These are phyloP conservation scores for Alosa sapidissima DNA, from an alignment of 2,797 vertebrate species.

Conservation along the genomic window DNA sequence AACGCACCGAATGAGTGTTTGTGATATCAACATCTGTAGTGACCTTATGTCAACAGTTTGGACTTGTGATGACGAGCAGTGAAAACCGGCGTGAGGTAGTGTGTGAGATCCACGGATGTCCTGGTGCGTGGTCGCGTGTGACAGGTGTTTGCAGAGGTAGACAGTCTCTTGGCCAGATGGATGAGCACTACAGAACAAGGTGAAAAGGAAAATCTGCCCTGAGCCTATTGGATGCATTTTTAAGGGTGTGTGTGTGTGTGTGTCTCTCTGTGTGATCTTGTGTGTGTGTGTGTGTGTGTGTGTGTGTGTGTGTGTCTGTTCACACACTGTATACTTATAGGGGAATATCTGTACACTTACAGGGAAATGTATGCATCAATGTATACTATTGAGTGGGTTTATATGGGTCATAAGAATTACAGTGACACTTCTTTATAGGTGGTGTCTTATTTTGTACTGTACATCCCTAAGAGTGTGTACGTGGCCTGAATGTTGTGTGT, in stretches of 20 bases:
- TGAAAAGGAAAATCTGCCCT: background rate
- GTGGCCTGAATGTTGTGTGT: background rate
- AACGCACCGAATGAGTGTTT: background rate
- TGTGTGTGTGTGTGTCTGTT: background rate
- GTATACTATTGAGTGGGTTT: background rate
- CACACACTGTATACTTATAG: background rate
- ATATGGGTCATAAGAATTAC: background rate
- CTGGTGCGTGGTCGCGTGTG: background rate
- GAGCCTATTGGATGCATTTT: background rate
- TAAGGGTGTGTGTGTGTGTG: background rate
- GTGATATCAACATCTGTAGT: background rate
- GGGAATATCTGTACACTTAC: background rate
- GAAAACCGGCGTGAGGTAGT: background rate
- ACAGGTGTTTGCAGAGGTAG: slow-evolving; percentile 19
- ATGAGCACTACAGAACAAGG: background rate
- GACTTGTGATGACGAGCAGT: background rate
- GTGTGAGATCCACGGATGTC: background rate
- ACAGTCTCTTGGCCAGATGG: background rate
- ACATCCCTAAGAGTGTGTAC: background rate
- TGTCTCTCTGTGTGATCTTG: background rate
- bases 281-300: background rate
- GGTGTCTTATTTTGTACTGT: background rate
- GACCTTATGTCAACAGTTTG: background rate
- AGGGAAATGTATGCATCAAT: background rate
- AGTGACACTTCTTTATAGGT: background rate